Evolutionary conservation across 2,888 invertebrate species (phyloP), one percentile per base, ranked within the genome.

Genomic region (Chrysotoxum bicinctum): DNA sequence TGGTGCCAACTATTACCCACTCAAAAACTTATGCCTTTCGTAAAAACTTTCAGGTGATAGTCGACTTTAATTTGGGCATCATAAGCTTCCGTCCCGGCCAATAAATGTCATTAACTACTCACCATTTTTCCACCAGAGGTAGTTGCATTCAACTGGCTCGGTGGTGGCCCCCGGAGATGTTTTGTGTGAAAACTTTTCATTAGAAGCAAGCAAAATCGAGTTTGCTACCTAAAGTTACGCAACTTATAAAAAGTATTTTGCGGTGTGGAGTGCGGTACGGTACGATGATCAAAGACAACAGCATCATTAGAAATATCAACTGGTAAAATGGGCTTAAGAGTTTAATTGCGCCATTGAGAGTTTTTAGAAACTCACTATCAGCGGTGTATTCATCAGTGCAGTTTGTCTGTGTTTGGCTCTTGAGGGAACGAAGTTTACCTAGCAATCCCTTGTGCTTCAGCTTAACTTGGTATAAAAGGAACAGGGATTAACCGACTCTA

Each of bases 301-400:
- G 50, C 81, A 26, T 85, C 81, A 85, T 85, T 85, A 81, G 85
- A 85, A 85, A 85, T 76, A 85, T 85, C 80, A 85, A 85, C 85
- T 81, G 81, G 80, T 81, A 81, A 58, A 85, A 60, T 76, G 85
- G 81, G 80, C 81, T 85, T 81, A 81, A 85, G 85, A 85, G 85
- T 85, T 85, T 85, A 85, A 85, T 81, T 85, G 72, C 72, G 23
- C 85, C 76, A 85, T 85, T 81, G 81, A 72, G 81, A 85, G 68
- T 73, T 80, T 70, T 68, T 70, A 56, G 68, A 48, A 68, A 76
- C 70, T 76, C 75, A 66, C 58, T 54, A 40, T 45, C 30, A 50
- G 35, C 58, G 69, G 32, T 30, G 40, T 32, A 10, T 32, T 58
- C 58, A 58, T 66, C 40, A 12, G 19, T 69, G 43, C n/a, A 52